Evolutionary conservation across 1,140 invertebrate species (phyloP).

Genomic region (Vanessa atalanta): DNA sequence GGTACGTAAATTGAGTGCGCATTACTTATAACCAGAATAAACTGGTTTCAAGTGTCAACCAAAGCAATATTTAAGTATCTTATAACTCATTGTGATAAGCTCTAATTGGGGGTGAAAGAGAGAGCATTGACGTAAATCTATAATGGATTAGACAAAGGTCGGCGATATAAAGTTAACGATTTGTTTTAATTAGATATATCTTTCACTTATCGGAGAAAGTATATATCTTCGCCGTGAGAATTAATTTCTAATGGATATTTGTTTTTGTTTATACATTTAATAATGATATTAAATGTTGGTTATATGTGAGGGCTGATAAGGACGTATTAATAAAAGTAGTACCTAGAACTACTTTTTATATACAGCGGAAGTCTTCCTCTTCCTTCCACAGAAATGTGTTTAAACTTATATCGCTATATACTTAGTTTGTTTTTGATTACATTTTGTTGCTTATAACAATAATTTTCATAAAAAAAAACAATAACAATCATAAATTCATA

Average conservation of each 20-base stretch:
- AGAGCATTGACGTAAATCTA: conserved; percentile 51
- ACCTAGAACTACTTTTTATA: not conserved
- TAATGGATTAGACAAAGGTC: conserved; percentile 24
- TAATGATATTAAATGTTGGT: not conserved
- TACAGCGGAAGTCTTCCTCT: conserved; percentile 8
- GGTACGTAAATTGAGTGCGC: not conserved
- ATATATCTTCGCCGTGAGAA: not conserved
- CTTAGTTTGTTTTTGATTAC: not conserved
- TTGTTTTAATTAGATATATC: conserved; percentile 5
- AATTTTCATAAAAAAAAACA: not conserved
- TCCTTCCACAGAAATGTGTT: not conserved
- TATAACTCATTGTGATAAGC: conserved; percentile 30
- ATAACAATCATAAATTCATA: too few relatives aligned
- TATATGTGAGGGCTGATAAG: not conserved
- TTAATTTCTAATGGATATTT: not conserved
- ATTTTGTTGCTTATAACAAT: not conserved
- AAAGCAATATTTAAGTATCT: conserved; percentile 11
- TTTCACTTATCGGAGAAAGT: conserved; percentile 6
- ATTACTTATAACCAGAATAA: conserved; percentile 16
- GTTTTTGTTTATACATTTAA: not conserved
- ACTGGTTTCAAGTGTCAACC: conserved; percentile 3
- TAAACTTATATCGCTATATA: not conserved
- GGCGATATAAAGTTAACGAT: not conserved
- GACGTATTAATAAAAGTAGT: not conserved
- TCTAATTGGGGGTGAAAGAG: conserved; percentile 35